Evolutionary conservation across 2,797 vertebrate species (phyloP).

Genomic region (Cyprinodon diabolis): DNA sequence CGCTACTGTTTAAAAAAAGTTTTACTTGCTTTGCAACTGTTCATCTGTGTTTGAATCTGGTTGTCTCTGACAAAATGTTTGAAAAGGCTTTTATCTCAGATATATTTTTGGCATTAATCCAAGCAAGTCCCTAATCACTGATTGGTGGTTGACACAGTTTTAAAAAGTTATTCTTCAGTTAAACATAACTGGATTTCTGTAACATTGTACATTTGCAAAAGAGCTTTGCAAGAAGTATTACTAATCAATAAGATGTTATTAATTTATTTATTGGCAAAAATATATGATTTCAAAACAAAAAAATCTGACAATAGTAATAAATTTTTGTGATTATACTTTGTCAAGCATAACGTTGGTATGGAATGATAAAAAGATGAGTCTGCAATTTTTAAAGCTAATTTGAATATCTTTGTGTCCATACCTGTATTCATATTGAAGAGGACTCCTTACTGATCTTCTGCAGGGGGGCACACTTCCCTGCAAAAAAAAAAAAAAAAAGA

Average conservation of each 20-base stretch:
- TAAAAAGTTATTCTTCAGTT: neutral
- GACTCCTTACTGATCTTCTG: constrained; percentile 80
- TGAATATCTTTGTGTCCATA: constrained; percentile 61
- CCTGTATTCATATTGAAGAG: constrained; percentile 94
- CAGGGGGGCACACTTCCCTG: constrained; percentile 85
- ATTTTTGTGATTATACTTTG: neutral
- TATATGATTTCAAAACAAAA: neutral
- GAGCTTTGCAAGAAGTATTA: neutral
- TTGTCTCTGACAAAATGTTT: too few species aligned
- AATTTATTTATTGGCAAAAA: neutral
- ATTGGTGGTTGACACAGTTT: constrained; percentile 31
- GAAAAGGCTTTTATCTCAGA: too few species aligned
- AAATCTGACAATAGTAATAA: neutral
- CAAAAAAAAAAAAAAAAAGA: constrained; percentile 30
- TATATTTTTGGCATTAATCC: too few species aligned
- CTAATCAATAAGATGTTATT: neutral
- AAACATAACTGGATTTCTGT: neutral
- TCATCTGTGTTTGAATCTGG: too few species aligned
- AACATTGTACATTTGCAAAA: neutral
- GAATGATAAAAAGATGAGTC: neutral
- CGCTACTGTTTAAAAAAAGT: too few species aligned
- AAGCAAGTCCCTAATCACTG: constrained; percentile 22
- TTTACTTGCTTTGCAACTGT: too few species aligned
- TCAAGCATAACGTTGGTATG: neutral
- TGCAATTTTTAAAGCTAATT: neutral